phyloP scores from a whole-genome alignment of 37 sponge, comb jelly and placozoan species.

The Lycopodina hypogea region DNA sequence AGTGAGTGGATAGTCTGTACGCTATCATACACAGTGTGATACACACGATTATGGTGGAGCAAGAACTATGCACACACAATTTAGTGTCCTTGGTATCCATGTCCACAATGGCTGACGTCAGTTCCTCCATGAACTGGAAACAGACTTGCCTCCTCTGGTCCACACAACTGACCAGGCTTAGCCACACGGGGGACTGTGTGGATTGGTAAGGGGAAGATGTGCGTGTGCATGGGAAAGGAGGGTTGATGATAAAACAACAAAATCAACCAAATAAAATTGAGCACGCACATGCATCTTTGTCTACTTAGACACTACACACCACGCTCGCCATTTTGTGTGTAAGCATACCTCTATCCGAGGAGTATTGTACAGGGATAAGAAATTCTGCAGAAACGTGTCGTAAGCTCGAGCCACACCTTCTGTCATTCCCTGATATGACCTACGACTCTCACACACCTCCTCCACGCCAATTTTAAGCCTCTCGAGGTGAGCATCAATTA shows the following conservation, averaged over 20 bases:
- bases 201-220: too few relatives aligned
- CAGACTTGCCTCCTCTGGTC: slow-evolving; percentile 33
- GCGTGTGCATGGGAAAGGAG: not conserved
- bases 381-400: slow-evolving; percentile 34
- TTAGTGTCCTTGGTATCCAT: slow-evolving; percentile 77
- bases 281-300: too few relatives aligned
- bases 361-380: slow-evolving; percentile 42
- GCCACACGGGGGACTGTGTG: slow-evolving; percentile 75
- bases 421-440: not conserved
- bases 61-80: slow-evolving; percentile 34
- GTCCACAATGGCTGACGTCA: slow-evolving; percentile 28
- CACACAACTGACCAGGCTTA: slow-evolving; percentile 37
- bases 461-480: slow-evolving; percentile 51
- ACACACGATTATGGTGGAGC: too few relatives aligned
- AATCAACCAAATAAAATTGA: not conserved
- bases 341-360: slow-evolving; percentile 54
- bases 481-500: slow-evolving; percentile 68
- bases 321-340: too few relatives aligned
- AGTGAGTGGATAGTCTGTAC: too few relatives aligned
- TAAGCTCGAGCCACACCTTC: slow-evolving; percentile 15
- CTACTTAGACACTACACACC: too few relatives aligned
- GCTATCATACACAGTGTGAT: too few relatives aligned
- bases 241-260: not conserved
- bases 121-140: slow-evolving; percentile 48
- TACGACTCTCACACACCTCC: slow-evolving; percentile 22